Evolutionary conservation across 2,888 invertebrate species (phyloP).

Genomic region (Agriopis aurantiaria): DNA sequence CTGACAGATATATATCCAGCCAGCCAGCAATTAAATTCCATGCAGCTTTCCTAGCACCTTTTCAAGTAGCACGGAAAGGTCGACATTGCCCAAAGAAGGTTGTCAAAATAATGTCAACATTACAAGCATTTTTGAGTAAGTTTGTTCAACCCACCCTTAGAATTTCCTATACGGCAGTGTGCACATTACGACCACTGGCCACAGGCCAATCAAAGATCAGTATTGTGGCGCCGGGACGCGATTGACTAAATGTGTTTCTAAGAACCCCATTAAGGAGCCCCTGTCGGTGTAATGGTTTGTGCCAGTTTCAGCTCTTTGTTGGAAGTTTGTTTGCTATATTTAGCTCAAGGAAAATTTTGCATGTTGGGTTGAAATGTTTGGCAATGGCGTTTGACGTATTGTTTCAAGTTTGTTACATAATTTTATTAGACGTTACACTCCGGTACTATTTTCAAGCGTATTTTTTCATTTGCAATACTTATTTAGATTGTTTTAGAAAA

Average conservation of each 20-base stretch:
- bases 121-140: neutral
- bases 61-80: too few species aligned
- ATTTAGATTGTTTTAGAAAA: too few species aligned
- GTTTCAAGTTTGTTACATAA: slow-evolving; percentile 16
- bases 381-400: slow-evolving; percentile 8
- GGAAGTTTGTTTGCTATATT: slow-evolving; percentile 13
- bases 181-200: neutral
- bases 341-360: slow-evolving; percentile 6
- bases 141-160: too few species aligned
- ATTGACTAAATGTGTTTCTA: slow-evolving; percentile 12
- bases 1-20: too few species aligned
- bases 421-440: neutral
- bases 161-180: neutral
- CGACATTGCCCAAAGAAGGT: too few species aligned
- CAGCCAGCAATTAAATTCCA: too few species aligned
- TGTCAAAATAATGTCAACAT: too few species aligned
- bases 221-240: neutral
- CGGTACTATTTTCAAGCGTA: too few species aligned
- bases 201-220: neutral
- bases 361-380: neutral
- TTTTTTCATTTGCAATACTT: too few species aligned
- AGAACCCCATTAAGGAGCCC: slow-evolving; percentile 1
- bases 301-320: slow-evolving; percentile 12
- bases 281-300: slow-evolving; percentile 6
- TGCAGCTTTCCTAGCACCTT: too few species aligned